A percentile compares a stretch with the other conserved stretches of the same genome.
phyloP scores from a whole-genome alignment of 2,113 vertebrate species.

The Zosterops lateralis region DNA sequence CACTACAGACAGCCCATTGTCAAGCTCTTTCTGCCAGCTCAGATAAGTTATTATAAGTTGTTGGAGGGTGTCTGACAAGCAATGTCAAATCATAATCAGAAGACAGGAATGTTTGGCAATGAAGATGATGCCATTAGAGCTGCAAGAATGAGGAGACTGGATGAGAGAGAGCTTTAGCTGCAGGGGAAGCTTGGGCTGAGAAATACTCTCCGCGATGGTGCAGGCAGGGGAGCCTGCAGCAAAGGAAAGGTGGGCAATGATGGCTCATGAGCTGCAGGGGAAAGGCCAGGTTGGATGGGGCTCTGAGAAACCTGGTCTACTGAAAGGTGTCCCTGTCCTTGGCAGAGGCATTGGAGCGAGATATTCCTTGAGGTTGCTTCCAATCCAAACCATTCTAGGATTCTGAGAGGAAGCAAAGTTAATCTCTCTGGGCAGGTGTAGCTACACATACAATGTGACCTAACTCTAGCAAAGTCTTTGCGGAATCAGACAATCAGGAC shows the following conservation, averaged over 20 bases:
- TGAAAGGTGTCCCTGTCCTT: not conserved
- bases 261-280: not conserved
- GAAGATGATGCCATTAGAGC: not conserved
- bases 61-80: not conserved
- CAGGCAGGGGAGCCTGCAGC: not conserved
- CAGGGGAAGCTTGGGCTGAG: not conserved
- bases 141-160: not conserved
- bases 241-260: not conserved
- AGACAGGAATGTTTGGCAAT: constrained; percentile 2
- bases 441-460: rapidly evolving
- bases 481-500: not conserved
- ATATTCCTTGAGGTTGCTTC: not conserved
- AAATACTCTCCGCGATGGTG: rapidly evolving
- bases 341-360: not conserved
- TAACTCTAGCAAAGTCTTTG: not conserved
- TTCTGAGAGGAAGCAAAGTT: not conserved
- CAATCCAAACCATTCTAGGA: not conserved
- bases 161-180: not conserved
- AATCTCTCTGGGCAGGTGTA: not conserved
- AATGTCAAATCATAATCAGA: not conserved
- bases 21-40: not conserved
- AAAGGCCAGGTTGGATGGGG: not conserved
- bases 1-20: not conserved
- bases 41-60: not conserved
- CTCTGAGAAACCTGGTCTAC: not conserved